Conservation (phyloP, 2,888 invertebrate genomes). For the Drosophila eohydei region DNA sequence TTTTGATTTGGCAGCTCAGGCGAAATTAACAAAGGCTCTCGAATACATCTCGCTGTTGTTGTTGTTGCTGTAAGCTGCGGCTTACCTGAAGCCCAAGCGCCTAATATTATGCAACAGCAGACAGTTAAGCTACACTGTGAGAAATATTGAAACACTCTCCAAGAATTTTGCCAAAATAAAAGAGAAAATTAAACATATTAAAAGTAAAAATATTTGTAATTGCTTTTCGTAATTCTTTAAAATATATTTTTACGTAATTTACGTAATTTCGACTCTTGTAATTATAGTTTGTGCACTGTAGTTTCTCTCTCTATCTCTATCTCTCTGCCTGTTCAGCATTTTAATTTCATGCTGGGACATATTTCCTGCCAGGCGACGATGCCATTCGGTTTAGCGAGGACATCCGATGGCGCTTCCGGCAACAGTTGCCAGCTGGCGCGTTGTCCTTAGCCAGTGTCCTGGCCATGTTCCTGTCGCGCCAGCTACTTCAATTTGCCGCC, state of each 20-base stretch:
- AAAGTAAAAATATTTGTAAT: neutral
- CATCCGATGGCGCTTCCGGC: conserved; percentile 77
- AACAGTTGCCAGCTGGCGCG: conserved; percentile 74
- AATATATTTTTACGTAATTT: neutral
- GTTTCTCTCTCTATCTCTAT: conserved; percentile 3
- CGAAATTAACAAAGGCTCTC: conserved; percentile 57
- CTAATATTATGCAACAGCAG: conserved; percentile 45
- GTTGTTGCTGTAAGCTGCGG: conserved; percentile 46
- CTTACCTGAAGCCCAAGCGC: conserved; percentile 53
- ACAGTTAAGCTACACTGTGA: conserved; percentile 25
- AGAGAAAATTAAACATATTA: too few relatives aligned
- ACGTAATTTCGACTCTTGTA: neutral
- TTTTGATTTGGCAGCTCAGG: conserved; percentile 71
- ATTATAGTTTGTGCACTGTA: neutral
- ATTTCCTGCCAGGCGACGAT: conserved; percentile 71
- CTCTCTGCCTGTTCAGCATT: conserved; percentile 46
- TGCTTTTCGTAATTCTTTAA: neutral
- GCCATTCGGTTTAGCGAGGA: conserved; percentile 78
- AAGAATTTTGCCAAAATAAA: neutral
- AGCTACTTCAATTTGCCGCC: conserved; percentile 59
- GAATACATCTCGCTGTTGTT: conserved; percentile 14
- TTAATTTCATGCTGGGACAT: conserved; percentile 75
- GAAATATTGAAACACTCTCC: neutral
- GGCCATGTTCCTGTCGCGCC: conserved; percentile 51
- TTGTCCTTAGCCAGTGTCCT: conserved; percentile 34